Conservation (phyloP, 1,140 invertebrate species). For the Temnothorax curvispinosus region DNA sequence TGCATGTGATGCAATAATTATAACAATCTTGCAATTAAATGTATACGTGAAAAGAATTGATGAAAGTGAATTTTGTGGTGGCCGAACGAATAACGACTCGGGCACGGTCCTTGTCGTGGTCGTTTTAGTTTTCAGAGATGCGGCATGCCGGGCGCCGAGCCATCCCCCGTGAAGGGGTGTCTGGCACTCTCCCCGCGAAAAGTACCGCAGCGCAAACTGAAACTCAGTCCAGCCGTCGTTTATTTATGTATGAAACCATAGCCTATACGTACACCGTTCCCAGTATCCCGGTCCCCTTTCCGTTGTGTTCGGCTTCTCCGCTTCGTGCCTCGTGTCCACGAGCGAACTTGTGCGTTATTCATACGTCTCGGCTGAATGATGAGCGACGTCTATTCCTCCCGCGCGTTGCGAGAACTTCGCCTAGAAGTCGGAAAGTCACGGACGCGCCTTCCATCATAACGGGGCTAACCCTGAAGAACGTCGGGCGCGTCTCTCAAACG, state of each 20-base stretch:
- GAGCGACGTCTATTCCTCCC: conserved; percentile 65
- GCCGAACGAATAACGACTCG: not conserved
- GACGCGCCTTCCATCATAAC: conserved; percentile 30
- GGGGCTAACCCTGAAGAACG: conserved; percentile 19
- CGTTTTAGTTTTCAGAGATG: conserved; percentile 47
- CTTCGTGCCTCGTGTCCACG: conserved; percentile 54
- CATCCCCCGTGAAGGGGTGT: conserved; percentile 30
- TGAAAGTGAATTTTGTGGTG: conserved; percentile 36
- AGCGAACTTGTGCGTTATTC: conserved; percentile 79
- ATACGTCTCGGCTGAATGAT: conserved; percentile 79
- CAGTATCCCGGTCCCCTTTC: not conserved
- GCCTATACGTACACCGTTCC: conserved; percentile 11
- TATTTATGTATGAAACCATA: conserved; percentile 78
- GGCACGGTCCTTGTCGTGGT: not conserved
- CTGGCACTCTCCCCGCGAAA: conserved; percentile 50
- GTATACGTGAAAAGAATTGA: not conserved
- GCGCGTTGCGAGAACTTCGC: conserved; percentile 52
- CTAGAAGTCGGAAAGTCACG: conserved; percentile 52
- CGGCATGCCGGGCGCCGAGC: conserved; percentile 22
- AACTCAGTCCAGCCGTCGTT: conserved; percentile 67
- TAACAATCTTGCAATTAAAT: not conserved
- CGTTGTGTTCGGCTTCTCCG: conserved; percentile 17
- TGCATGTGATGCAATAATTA: not conserved
- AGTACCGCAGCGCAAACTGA: conserved; percentile 71
- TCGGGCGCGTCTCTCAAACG: not conserved